These are phyloP conservation scores for Felis chaus DNA, from an alignment of 2,113 vertebrate species.

Conservation along the genomic window DNA sequence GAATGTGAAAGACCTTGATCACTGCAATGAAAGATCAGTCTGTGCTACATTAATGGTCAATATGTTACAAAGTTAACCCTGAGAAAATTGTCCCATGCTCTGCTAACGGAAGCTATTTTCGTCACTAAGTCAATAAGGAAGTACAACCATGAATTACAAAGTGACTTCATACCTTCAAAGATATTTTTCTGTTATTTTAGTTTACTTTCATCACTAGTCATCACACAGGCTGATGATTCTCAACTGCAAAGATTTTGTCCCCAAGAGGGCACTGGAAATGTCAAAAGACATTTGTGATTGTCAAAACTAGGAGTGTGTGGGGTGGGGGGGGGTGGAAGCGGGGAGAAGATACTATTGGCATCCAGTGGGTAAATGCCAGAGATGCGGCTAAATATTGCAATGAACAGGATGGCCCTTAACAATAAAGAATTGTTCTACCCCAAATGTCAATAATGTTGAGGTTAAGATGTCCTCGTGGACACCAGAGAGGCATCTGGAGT, in stretches of 20 bases:
- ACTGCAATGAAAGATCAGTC: background rate
- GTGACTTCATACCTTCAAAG: background rate
- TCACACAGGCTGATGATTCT: background rate
- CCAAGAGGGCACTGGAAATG: background rate
- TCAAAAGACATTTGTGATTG: background rate
- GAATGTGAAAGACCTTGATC: background rate
- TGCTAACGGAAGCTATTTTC: background rate
- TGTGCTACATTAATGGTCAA: background rate
- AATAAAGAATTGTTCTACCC: too few species aligned
- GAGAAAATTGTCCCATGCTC: background rate
- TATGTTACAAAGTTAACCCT: background rate
- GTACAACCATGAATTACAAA: background rate
- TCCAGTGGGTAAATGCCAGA: background rate
- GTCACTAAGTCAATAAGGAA: background rate
- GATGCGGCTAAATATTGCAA: background rate
- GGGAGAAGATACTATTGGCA: background rate
- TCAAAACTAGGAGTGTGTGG: background rate
- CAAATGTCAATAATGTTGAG: background rate
- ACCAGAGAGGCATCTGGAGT: too few species aligned
- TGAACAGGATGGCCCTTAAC: background rate
- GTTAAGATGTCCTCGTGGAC: background rate
- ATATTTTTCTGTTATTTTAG: background rate
- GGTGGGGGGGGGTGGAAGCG: accelerated
- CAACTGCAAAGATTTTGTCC: background rate
- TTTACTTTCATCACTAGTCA: background rate